These are phyloP conservation scores for Rhipidura dahli DNA, from an alignment of 2,113 vertebrate genomes.

Conservation along the genomic window DNA sequence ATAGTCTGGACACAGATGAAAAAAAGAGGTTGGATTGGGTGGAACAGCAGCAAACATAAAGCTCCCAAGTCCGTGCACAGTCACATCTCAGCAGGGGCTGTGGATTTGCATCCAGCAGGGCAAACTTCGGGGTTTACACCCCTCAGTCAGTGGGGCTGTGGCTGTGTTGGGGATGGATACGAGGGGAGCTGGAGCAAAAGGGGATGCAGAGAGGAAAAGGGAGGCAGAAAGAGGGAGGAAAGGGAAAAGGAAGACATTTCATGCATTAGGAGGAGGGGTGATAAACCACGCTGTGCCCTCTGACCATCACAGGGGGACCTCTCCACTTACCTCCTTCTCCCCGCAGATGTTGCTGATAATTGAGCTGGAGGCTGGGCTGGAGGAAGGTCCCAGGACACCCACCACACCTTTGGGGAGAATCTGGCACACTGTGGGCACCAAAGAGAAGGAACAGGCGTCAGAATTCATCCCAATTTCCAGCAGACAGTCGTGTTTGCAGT, in stretches of 20 bases:
- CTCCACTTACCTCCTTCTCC: conserved; percentile 93
- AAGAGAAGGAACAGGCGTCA: not conserved
- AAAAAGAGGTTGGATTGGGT: not conserved
- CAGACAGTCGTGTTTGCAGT: not conserved
- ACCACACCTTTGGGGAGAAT: conserved; percentile 98
- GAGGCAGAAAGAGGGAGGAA: not conserved
- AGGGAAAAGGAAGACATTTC: not conserved
- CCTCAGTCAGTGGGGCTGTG: accelerated
- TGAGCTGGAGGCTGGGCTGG: conserved; percentile 96
- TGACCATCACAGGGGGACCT: accelerated
- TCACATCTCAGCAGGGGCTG: not conserved
- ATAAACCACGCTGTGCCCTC: not conserved
- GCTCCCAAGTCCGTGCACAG: not conserved
- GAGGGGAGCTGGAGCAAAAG: not conserved
- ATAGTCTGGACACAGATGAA: not conserved
- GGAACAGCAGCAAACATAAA: not conserved
- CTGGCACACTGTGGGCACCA: conserved; percentile 88
- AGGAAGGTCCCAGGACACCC: conserved; percentile 93
- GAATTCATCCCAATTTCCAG: not conserved
- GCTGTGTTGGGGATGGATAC: not conserved
- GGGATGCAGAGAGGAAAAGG: not conserved
- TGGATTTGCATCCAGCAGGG: not conserved
- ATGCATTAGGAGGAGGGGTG: not conserved
- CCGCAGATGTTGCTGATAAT: conserved; percentile 99
- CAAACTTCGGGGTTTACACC: not conserved